Percentiles rank a stretch among this genome's conserved stretches.
These are phyloP conservation scores for Automeris io DNA, from an alignment of 2,888 invertebrate genomes.

Conservation along the genomic window DNA sequence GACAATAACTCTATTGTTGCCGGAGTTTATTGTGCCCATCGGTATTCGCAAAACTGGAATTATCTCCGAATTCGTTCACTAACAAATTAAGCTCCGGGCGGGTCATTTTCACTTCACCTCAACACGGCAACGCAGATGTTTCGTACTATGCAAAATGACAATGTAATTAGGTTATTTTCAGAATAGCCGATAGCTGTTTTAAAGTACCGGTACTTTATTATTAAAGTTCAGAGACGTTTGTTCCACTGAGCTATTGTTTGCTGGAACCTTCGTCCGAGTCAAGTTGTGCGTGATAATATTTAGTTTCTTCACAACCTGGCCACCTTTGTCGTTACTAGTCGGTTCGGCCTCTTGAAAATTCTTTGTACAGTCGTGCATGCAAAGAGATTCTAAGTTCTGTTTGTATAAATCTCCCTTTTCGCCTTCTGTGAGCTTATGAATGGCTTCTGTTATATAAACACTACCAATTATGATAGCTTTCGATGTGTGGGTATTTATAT, in stretches of 20 bases:
- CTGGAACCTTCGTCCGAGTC: constrained; percentile 33
- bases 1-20: constrained; percentile 67
- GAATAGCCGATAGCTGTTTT: not conserved
- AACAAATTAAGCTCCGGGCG: constrained; percentile 53
- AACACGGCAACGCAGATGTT: constrained; percentile 23
- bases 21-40: constrained; percentile 48
- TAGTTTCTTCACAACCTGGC: constrained; percentile 53
- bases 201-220: not conserved
- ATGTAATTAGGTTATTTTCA: constrained; percentile 7
- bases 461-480: constrained; percentile 49
- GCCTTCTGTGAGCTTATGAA: constrained; percentile 66
- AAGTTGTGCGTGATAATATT: constrained; percentile 72
- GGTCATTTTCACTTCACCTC: constrained; percentile 21
- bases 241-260: constrained; percentile 2
- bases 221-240: not conserved
- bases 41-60: constrained; percentile 71
- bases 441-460: constrained; percentile 66
- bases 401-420: constrained; percentile 65
- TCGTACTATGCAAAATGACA: constrained; percentile 22
- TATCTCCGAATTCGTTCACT: constrained; percentile 57
- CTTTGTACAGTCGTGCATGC: constrained; percentile 48
- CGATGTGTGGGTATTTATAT: not conserved
- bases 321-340: constrained; percentile 44
- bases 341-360: constrained; percentile 59
- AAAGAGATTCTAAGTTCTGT: constrained; percentile 57